Conservation (phyloP, 2,888 invertebrate species). For the Leptura quadrifasciata region DNA sequence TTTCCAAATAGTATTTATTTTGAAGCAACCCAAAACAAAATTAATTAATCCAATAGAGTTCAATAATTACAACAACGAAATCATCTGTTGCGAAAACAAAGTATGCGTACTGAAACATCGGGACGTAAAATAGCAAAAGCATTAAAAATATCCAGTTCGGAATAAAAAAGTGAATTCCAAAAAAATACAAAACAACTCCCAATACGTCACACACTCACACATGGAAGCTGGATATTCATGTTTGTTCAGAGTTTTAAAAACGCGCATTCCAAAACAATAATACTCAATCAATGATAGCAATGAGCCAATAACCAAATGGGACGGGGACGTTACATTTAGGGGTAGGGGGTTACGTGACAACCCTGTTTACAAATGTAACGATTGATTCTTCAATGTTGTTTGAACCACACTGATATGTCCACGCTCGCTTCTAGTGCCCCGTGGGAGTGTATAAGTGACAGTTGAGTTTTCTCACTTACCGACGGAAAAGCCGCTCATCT, state of each 20-base stretch:
- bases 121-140: constrained; percentile 46
- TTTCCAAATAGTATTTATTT: constrained; percentile 46
- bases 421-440: constrained; percentile 68
- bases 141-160: constrained; percentile 39
- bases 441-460: constrained; percentile 56
- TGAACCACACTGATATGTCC: constrained; percentile 72
- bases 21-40: constrained; percentile 54
- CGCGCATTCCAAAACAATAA: constrained; percentile 75
- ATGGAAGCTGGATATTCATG: constrained; percentile 64
- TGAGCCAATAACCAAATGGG: constrained; percentile 75
- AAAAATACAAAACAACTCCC: constrained; percentile 59
- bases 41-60: constrained; percentile 59
- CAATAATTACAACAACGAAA: constrained; percentile 61
- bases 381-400: constrained; percentile 75
- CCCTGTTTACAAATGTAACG: constrained; percentile 75
- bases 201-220: constrained; percentile 65
- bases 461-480: constrained; percentile 44
- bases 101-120: constrained; percentile 45
- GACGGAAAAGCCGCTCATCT: constrained; percentile 40
- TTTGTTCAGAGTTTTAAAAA: constrained; percentile 75
- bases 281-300: constrained; percentile 75
- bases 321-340: constrained; percentile 70
- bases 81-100: constrained; percentile 57
- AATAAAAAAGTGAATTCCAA: constrained; percentile 44
- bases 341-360: constrained; percentile 73